These are phyloP conservation scores for Percopsis transmontana DNA, from an alignment of 2,113 vertebrate species.

Conservation along the genomic window DNA sequence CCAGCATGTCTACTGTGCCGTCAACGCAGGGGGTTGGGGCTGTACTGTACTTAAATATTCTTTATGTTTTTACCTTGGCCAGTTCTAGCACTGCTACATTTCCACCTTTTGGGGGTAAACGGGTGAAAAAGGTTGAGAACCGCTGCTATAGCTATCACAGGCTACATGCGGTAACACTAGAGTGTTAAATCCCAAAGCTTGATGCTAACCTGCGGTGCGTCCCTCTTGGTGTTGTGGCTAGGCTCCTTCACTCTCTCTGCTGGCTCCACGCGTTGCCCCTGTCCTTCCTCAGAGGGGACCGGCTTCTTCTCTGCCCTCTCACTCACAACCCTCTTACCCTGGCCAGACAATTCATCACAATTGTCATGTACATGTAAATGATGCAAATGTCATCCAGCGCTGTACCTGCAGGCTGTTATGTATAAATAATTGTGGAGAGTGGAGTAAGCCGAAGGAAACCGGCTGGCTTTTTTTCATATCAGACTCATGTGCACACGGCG, in stretches of 20 bases:
- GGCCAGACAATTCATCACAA: constrained; percentile 21
- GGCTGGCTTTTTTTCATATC: too few species aligned
- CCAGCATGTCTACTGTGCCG: not conserved
- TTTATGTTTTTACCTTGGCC: not conserved
- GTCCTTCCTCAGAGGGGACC: constrained; percentile 66
- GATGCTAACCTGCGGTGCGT: constrained; percentile 75
- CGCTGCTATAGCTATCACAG: too few species aligned
- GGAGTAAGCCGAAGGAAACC: too few species aligned
- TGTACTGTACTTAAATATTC: not conserved
- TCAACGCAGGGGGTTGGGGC: not conserved
- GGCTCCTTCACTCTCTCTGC: constrained; percentile 66
- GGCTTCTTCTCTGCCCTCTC: constrained; percentile 77
- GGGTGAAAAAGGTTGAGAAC: too few species aligned
- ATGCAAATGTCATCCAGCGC: not conserved
- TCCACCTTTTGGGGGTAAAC: too few species aligned
- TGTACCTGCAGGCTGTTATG: too few species aligned
- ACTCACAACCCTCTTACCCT: constrained; percentile 89
- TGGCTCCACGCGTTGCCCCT: constrained; percentile 59
- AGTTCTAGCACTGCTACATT: not conserved
- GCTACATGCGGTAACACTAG: not conserved
- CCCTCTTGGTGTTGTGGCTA: constrained; percentile 70
- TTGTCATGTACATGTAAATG: not conserved
- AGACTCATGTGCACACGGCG: too few species aligned
- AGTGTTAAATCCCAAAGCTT: constrained; percentile 9
- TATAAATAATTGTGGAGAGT: too few species aligned